Percentiles rank a stretch among this genome's conserved stretches.
These are phyloP conservation scores for Merops nubicus DNA, from an alignment of 2,113 vertebrate species.

Conservation along the genomic window DNA sequence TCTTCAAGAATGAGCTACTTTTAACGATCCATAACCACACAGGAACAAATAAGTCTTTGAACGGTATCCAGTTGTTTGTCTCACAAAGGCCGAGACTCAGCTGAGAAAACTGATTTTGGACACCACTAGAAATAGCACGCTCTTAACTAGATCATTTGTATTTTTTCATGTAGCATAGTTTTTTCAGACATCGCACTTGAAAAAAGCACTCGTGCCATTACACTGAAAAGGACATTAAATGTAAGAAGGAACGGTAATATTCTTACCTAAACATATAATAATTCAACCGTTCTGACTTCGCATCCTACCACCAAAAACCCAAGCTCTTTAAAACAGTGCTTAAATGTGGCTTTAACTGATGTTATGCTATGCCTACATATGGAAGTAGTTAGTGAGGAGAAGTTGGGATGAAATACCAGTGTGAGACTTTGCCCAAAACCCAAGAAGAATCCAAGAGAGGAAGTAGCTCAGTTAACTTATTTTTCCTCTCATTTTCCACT, in stretches of 20 bases:
- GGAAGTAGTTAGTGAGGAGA: slow-evolving; percentile 61
- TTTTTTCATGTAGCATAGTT: neutral
- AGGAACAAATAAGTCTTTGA: slow-evolving; percentile 62
- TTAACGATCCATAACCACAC: slow-evolving; percentile 53
- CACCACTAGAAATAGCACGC: slow-evolving; percentile 26
- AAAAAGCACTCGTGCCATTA: neutral
- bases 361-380: slow-evolving; percentile 50
- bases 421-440: slow-evolving; percentile 54
- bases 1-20: slow-evolving; percentile 60
- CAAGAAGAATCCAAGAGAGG: slow-evolving; percentile 63
- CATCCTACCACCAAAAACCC: neutral
- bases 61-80: slow-evolving; percentile 55
- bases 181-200: neutral
- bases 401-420: slow-evolving; percentile 51
- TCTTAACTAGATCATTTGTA: neutral
- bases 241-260: neutral
- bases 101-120: slow-evolving; percentile 62
- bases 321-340: slow-evolving; percentile 14
- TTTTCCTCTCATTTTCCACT: slow-evolving; percentile 72
- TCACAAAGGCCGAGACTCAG: slow-evolving; percentile 16
- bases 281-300: neutral
- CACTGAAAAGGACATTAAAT: neutral
- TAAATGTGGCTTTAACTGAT: slow-evolving; percentile 46
- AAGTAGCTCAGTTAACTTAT: slow-evolving; percentile 71
- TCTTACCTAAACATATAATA: slow-evolving; percentile 3